Base-by-base conservation (phyloP, 1,140 invertebrate species). In the Drosophila chauvacae region DNA sequence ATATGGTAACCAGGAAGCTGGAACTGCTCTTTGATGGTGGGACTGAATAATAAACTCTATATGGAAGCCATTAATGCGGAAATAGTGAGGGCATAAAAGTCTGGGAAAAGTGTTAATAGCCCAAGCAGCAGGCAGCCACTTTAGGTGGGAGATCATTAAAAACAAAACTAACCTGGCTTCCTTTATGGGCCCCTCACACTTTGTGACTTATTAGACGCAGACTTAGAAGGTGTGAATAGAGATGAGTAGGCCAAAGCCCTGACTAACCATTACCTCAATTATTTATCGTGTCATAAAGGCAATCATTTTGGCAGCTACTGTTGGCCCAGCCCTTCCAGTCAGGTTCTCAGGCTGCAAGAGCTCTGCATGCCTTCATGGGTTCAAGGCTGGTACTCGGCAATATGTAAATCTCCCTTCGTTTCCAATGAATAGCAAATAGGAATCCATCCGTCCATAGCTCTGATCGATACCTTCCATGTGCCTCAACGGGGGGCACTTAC, bases 401-500 rank as follows among this genome's bases (percentile, higher is more conserved):
- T 58, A 71, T 48, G 33, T 59, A 71, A 71, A 45, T 70, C 63
- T 39, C 33, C 50, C 69, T 35, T 33, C 35, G 18, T 37, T 73
- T 73, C 68, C 70, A 72, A 73, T 73, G 70, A 73, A 73, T 72
- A 72, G 70, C 45, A 73, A 73, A 73, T 72, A 70, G 37, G 66
- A 71, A 70, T 39, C 68, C 39, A 56, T 30, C 62, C 42, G 35
- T 41, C 59, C 57, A 13, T 20, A 18, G 28, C 58, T 42, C 62
- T 55, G 73, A 76, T 77, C 62, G 72, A 77, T 76, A 55, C 69
- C 50, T 56, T 48, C 30, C 70, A 57, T 51, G 56, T 64, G 73
- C 72, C 74, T 56, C 74, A 61, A 66, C 74, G 74, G 74, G 74
- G 74, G 74, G 74, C 57, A 77, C 73, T 77, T 61, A 61, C 56